A percentile compares a stretch with the other conserved stretches of the same genome.
These are phyloP conservation scores for Junco hyemalis DNA, from an alignment of 2,113 vertebrate genomes.

Conservation along the genomic window DNA sequence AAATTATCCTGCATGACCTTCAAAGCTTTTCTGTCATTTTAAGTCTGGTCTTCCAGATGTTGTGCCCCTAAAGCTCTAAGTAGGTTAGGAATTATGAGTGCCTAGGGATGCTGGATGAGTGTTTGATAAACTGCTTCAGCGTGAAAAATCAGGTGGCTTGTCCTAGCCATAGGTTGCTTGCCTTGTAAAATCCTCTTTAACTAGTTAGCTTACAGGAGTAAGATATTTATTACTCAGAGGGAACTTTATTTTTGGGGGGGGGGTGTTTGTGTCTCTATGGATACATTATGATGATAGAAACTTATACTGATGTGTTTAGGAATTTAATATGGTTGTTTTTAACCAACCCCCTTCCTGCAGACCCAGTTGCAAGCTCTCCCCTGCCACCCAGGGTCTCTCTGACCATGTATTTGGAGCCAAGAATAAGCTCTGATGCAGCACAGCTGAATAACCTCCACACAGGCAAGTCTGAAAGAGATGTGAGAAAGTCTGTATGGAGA, in stretches of 20 bases:
- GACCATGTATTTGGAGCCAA: rapidly evolving
- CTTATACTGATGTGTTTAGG: not conserved
- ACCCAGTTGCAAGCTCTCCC: not conserved
- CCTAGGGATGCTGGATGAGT: not conserved
- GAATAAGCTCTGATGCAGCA: not conserved
- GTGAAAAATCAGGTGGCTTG: not conserved
- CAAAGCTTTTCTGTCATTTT: slow-evolving; percentile 20
- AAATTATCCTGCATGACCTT: slow-evolving; percentile 47
- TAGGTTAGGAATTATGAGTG: not conserved
- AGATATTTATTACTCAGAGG: not conserved
- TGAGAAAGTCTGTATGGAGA: not conserved
- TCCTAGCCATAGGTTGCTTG: not conserved
- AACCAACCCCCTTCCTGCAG: not conserved
- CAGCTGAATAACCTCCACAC: not conserved
- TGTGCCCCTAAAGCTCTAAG: not conserved
- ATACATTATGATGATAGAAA: not conserved
- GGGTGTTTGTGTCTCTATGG: rapidly evolving
- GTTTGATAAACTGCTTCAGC: not conserved
- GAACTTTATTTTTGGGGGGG: not conserved
- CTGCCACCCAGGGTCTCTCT: not conserved
- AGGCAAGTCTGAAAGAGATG: not conserved
- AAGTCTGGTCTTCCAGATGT: not conserved
- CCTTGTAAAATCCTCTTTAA: not conserved
- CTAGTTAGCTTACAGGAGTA: not conserved
- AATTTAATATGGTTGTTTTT: not conserved